Evolutionary conservation across 2,797 vertebrate species (phyloP).

Genomic region (Rhabdomys pumilio): DNA sequence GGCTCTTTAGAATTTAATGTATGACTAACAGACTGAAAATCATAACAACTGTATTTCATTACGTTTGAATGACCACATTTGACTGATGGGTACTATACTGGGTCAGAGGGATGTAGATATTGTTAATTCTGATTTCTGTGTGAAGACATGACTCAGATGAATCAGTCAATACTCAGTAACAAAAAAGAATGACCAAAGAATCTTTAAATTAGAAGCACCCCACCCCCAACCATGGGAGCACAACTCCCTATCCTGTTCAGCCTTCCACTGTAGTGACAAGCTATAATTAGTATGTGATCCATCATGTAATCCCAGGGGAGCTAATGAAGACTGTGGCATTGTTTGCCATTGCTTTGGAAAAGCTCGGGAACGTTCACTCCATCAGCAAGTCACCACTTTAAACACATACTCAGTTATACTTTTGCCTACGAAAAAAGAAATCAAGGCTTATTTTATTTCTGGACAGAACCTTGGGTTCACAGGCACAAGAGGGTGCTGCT

Average conservation of each 20-base stretch:
- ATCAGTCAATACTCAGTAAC: constrained; percentile 10
- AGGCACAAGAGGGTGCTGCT: not conserved
- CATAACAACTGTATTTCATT: constrained; percentile 13
- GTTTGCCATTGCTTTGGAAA: constrained; percentile 10
- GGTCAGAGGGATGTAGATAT: not conserved
- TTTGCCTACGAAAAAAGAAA: constrained; percentile 40
- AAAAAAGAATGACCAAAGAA: constrained; percentile 43
- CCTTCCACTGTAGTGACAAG: constrained; percentile 3
- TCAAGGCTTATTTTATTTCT: not conserved
- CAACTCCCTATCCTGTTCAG: not conserved
- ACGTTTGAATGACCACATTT: constrained; percentile 1
- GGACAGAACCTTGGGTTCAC: not conserved
- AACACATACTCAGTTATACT: not conserved
- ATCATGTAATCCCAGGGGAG: not conserved
- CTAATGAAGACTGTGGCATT: not conserved
- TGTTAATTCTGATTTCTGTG: constrained; percentile 25
- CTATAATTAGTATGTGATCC: not conserved
- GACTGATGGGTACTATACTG: not conserved
- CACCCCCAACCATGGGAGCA: not conserved
- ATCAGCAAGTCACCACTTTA: constrained; percentile 17
- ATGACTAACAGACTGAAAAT: not conserved
- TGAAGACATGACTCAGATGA: constrained; percentile 8
- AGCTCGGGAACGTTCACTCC: constrained; percentile 17
- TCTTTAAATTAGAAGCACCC: not conserved
- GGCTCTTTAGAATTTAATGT: constrained; percentile 45